phyloP scores from a whole-genome alignment of 2,888 invertebrate genomes.

The Icerya purchasi region DNA sequence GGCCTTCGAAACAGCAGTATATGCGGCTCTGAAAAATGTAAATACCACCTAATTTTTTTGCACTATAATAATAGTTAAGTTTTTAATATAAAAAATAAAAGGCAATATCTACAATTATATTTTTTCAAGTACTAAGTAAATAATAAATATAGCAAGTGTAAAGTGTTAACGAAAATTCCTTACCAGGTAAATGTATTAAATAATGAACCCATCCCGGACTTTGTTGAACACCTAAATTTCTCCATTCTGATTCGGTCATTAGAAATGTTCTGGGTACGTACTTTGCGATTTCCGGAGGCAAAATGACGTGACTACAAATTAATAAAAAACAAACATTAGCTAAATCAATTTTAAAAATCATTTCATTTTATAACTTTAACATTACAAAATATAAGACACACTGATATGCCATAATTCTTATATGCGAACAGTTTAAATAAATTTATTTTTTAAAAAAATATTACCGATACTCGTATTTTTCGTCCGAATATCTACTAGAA shows the following conservation, averaged over 20 bases:
- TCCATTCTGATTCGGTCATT: constrained; percentile 87
- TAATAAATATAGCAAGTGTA: too few relatives aligned
- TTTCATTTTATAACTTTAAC: neutral
- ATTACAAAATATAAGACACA: too few relatives aligned
- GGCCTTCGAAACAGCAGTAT: constrained; percentile 53
- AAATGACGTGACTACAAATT: constrained; percentile 6
- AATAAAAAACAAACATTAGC: neutral
- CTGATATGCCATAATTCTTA: too few relatives aligned
- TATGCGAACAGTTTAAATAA: too few relatives aligned
- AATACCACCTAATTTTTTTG: constrained; percentile 8
- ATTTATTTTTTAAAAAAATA: neutral
- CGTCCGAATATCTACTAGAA: constrained; percentile 82
- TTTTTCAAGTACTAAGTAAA: neutral
- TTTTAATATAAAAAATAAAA: neutral
- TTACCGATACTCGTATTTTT: constrained; percentile 84
- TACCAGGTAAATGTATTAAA: constrained; percentile 85
- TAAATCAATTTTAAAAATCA: neutral
- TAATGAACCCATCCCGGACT: constrained; percentile 94
- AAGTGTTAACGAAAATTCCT: too few relatives aligned
- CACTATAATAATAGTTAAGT: neutral
- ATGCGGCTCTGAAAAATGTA: constrained; percentile 52
- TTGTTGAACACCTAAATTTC: constrained; percentile 83
- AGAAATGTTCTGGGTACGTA: constrained; percentile 76
- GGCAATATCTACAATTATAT: neutral
- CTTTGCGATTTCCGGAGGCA: constrained; percentile 47